Evolutionary conservation across 1,140 invertebrate genomes (phyloP), one percentile per base, ranked within the genome.

Genomic region (Idris sp.): DNA sequence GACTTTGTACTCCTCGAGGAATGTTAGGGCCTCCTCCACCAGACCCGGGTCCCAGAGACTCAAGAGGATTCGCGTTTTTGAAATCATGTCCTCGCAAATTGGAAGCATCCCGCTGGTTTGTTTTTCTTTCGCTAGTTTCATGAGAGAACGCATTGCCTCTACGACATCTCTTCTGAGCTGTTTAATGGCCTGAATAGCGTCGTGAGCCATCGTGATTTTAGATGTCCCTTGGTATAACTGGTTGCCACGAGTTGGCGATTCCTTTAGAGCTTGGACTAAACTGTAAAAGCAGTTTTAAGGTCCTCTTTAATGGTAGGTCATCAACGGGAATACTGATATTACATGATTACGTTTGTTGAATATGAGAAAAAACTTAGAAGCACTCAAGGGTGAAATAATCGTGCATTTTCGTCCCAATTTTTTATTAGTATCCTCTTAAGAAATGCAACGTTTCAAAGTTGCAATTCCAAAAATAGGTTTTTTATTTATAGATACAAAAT

Each of bases 1-100:
- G 4, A 91, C 82, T 80, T 90, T 90, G 77, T 93, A 91, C 76
- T 93, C 91, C 79, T 96, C 94, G 22, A 96, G 90, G 78, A 94
- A 94, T 8, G 90, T 91, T 33, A 96, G 88, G 0, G 94, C 94
- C 82, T 96, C 94, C 82, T 96, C 95, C 0, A 96, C 93, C 13
- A 96, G 86, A 7, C 91, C 91, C 0, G 94, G 92, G 82, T 96
- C 94, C 93, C 94, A 96, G 0, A 96, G 88, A 48, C 92, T 92
- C 5, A 96, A 83, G 22, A 97, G 86, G 16, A 93, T 93, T 61
- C 92, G 89, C 0, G 93, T 94, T 81, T 94, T 93, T 8, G 89
- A 89, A 31, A 94, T 91, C 89, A 95, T 94, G 72, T 93, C 92
- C 74, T 94, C 93, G 76, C 93, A 93, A 58, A 94, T 90, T 0